phyloP scores from a whole-genome alignment of 1,140 invertebrate species.

The Laodelphax striatellus region DNA sequence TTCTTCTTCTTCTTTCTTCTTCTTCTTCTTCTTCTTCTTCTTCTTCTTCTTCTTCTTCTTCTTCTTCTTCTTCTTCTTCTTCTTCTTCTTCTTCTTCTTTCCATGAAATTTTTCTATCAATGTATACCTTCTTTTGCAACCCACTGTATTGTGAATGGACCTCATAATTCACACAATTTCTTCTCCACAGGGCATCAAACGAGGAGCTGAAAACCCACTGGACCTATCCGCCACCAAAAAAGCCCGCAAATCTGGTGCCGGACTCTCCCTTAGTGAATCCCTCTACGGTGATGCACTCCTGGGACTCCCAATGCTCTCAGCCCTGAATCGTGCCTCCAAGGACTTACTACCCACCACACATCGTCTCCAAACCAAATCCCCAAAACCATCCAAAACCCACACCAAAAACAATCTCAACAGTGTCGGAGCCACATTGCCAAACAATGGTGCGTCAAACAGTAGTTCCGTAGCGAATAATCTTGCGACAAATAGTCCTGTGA shows the following conservation, averaged over 20 bases:
- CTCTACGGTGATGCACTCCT: constrained; percentile 21
- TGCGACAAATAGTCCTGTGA: background rate
- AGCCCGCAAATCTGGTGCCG: constrained; percentile 13
- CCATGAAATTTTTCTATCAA: too few species aligned
- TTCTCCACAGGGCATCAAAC: constrained; percentile 20
- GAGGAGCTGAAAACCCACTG: constrained; percentile 34
- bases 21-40: too few species aligned
- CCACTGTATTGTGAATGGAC: too few species aligned
- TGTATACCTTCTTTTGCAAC: too few species aligned
- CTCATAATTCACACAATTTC: background rate
- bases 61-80: too few species aligned
- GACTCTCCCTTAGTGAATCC: constrained; percentile 15
- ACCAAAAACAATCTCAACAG: too few species aligned
- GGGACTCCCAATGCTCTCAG: constrained; percentile 17
- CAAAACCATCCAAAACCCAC: background rate
- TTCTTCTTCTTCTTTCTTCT: too few species aligned
- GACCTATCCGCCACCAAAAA: constrained; percentile 42
- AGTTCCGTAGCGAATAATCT: too few species aligned
- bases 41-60: too few species aligned
- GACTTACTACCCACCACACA: background rate
- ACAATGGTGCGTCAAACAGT: too few species aligned
- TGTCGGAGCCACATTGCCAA: too few species aligned
- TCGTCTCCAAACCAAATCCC: background rate
- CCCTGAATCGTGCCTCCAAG: constrained; percentile 15
- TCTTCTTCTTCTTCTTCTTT: too few species aligned